Base-by-base conservation (phyloP, 2,888 invertebrate genomes). In the Plutella xylostella region DNA sequence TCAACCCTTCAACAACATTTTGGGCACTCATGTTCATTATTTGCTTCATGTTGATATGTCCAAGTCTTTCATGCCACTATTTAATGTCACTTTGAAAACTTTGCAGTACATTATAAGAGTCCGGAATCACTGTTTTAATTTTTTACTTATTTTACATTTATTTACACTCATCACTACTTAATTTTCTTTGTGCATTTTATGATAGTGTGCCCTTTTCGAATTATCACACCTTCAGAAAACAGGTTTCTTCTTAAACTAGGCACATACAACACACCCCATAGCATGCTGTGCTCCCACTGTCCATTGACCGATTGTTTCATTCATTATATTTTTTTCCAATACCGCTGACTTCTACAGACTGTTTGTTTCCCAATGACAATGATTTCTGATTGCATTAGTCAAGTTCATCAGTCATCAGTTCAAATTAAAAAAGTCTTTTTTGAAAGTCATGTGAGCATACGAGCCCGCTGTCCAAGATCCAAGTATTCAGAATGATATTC, bases 31-130 rank as follows among this genome's bases (percentile, higher is more conserved):
- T 55, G 18, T 45, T 53, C 18, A 48, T 47, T 9, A 54, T 48
- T 50, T 52, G 12, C 45, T 52, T 53, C 19, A 55, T 1, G 21
- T 55, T 53, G 4, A 54, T 1, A 40, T 55, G 51, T 45, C 53
- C 55, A 0, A 55, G 31, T 7, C 52, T 39, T 35, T 56, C 52
- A 51, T 54, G 55, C 51, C 55, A 54, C 21, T 43, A 47, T 51
- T 53, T 55, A 5, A 55, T 39, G 34, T 47, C 18, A 48, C 9
- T 50, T 45, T 42, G 43, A 33, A 4, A 9, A 31, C 31, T 35
- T 38, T 54, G 51, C 2, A 51, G 51, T 11, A 52, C 38, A 46
- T 55, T 54, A 45, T 48, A 48, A 11, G 18, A 51, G 9, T 45
- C 15, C 43, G 28, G 19, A 1, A 48, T 7, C 6, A 51, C 30